A percentile compares a stretch with the other conserved stretches of the same genome.
phyloP scores from a whole-genome alignment of 2,888 invertebrate genomes.

The Idaea straminata region DNA sequence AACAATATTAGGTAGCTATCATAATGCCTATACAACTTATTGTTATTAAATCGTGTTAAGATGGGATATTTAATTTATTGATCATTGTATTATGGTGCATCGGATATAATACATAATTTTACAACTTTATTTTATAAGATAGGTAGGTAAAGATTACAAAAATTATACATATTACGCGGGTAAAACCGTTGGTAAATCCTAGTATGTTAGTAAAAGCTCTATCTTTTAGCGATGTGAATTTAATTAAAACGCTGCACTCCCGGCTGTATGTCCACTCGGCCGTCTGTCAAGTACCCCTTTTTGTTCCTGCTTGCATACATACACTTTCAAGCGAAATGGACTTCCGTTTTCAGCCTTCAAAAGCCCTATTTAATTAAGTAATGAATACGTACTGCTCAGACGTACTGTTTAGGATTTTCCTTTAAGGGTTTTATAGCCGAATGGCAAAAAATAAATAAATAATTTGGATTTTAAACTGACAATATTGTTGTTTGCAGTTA shows the following conservation, averaged over 20 bases:
- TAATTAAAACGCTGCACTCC: slow-evolving; percentile 62
- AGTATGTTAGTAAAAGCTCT: slow-evolving; percentile 11
- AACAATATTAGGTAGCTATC: no score
- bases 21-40: no score
- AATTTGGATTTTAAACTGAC: no score
- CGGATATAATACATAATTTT: no score
- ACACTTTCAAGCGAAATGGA: slow-evolving; percentile 16
- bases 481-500: no score
- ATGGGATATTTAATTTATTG: no score
- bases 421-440: no score
- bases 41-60: no score
- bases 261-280: slow-evolving; percentile 31
- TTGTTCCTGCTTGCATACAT: slow-evolving; percentile 18
- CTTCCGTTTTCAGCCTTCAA: slow-evolving; percentile 14
- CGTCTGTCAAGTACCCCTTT: slow-evolving; percentile 13
- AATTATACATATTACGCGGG: slow-evolving; percentile 16
- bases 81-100: no score
- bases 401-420: slow-evolving; percentile 31
- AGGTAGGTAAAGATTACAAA: neutral
- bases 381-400: slow-evolving; percentile 40
- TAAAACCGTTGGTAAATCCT: slow-evolving; percentile 32
- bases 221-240: slow-evolving; percentile 52
- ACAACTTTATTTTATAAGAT: no score
- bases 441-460: slow-evolving; percentile 9
- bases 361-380: slow-evolving; percentile 51